Evolutionary conservation across 2,113 vertebrate genomes (phyloP).

Genomic region (Spizaetus ornatus): DNA sequence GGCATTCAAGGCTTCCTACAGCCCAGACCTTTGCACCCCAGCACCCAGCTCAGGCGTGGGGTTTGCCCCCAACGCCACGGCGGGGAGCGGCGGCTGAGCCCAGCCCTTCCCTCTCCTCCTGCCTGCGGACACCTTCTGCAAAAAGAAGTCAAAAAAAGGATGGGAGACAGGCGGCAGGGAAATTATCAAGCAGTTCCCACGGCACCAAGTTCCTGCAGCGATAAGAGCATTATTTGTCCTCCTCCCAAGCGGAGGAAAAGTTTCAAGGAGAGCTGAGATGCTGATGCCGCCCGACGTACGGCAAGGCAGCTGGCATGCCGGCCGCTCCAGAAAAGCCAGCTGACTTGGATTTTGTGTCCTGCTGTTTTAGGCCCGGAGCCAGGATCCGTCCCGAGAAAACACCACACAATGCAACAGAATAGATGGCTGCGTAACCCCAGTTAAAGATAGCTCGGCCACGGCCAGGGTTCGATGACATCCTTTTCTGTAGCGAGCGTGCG

Average conservation of each 20-base stretch:
- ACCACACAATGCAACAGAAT: background rate
- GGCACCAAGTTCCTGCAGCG: background rate
- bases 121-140: rapidly evolving
- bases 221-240: background rate
- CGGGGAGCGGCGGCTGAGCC: rapidly evolving
- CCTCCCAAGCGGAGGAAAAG: background rate
- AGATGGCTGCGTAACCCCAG: background rate
- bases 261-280: background rate
- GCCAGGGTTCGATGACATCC: background rate
- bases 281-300: rapidly evolving
- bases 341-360: background rate
- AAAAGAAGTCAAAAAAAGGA: background rate
- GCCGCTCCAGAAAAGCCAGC: background rate
- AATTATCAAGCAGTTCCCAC: background rate
- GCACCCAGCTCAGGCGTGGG: rapidly evolving
- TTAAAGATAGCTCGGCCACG: background rate
- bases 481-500: rapidly evolving
- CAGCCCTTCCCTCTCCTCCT: background rate
- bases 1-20: rapidly evolving
- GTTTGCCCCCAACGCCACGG: rapidly evolving
- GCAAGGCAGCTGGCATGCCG: background rate
- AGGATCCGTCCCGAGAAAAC: background rate
- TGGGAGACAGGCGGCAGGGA: background rate
- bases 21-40: background rate
- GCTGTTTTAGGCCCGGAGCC: background rate